A percentile compares a stretch with the other conserved stretches of the same genome.
Conservation (phyloP, 1,140 invertebrate species). For the Sycophila sp. region DNA sequence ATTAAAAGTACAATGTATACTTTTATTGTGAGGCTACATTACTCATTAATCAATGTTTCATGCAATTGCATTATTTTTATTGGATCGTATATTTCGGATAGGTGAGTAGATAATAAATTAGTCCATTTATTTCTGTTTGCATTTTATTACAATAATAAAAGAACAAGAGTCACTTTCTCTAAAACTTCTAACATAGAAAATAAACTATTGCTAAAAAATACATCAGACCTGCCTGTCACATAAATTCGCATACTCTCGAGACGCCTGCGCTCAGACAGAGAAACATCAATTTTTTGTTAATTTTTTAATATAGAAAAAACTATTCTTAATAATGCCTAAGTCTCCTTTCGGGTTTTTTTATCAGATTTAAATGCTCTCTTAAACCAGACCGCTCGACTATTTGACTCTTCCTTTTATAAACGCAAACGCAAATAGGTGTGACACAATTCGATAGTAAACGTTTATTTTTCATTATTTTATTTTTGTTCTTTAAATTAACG, state of each 20-base stretch:
- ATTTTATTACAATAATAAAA: conserved; percentile 41
- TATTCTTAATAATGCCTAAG: background rate
- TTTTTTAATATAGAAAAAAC: conserved; percentile 7
- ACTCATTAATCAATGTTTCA: no score
- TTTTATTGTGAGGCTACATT: no score
- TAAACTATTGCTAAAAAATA: conserved; percentile 29
- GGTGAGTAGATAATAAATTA: conserved; percentile 3
- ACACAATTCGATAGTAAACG: no score
- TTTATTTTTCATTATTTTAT: no score
- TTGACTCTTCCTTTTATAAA: no score
- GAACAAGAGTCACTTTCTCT: conserved; percentile 25
- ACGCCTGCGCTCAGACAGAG: background rate
- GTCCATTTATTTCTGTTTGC: conserved; percentile 29
- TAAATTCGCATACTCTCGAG: conserved; percentile 18
- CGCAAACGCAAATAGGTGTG: no score
- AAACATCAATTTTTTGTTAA: background rate
- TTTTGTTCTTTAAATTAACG: no score
- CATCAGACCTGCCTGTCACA: conserved; percentile 24
- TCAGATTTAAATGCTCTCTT: background rate
- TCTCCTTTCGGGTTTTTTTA: no score
- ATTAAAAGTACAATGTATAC: no score
- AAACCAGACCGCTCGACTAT: no score
- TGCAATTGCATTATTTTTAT: no score
- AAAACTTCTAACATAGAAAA: conserved; percentile 31
- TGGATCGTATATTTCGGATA: background rate